These are phyloP conservation scores for Empis livida DNA, from an alignment of 2,888 invertebrate species.

Conservation along the genomic window DNA sequence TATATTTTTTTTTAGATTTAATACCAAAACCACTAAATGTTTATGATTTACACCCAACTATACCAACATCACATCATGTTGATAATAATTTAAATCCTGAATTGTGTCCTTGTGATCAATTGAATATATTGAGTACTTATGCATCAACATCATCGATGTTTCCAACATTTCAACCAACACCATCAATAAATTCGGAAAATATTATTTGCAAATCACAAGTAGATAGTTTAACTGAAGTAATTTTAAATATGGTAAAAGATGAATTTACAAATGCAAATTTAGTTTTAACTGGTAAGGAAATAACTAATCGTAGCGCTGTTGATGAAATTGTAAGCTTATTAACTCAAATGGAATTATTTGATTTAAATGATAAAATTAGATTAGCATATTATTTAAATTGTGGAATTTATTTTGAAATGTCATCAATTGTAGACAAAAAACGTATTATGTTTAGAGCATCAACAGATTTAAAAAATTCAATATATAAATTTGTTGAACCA, in stretches of 20 bases:
- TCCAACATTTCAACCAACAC: background rate
- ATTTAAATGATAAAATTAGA: conserved; percentile 3
- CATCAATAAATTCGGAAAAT: background rate
- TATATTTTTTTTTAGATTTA: background rate
- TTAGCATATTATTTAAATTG: background rate
- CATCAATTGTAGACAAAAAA: conserved; percentile 1
- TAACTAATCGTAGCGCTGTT: background rate
- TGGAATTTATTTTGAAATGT: conserved; percentile 4
- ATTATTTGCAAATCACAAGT: background rate
- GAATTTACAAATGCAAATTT: background rate
- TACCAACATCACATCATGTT: no score
- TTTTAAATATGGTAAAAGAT: background rate
- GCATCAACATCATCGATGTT: background rate
- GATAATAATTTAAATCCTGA: background rate
- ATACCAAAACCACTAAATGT: background rate
- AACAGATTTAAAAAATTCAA: background rate
- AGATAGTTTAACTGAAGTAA: background rate
- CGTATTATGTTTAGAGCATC: conserved; percentile 1
- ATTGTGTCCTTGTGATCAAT: background rate
- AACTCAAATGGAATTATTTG: background rate
- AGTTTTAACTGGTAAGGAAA: background rate
- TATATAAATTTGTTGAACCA: background rate
- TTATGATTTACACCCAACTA: no score
- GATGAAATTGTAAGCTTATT: conserved; percentile 1
- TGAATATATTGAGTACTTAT: background rate